A percentile compares a stretch with the other conserved stretches of the same genome.
Conservation (phyloP, 1,140 invertebrate species). For the Dendrolimus kikuchii region DNA sequence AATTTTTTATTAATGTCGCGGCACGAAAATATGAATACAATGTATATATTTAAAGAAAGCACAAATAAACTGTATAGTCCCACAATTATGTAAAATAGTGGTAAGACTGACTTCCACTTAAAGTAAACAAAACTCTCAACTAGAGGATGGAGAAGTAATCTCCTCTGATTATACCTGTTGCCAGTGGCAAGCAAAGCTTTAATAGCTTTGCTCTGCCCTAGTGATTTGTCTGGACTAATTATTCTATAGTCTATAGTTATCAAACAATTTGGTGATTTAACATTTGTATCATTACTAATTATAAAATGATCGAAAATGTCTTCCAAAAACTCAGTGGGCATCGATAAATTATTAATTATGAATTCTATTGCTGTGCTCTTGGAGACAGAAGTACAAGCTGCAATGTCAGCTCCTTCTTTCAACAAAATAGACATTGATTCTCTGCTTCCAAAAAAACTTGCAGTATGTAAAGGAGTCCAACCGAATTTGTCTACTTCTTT, state of each 20-base stretch:
- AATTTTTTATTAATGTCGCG: too few species aligned
- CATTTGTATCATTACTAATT: slow-evolving; percentile 49
- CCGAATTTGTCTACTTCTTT: slow-evolving; percentile 69
- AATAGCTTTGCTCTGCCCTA: slow-evolving; percentile 69
- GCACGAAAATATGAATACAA: slow-evolving; percentile 42
- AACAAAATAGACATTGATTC: slow-evolving; percentile 74
- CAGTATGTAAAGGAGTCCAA: slow-evolving; percentile 76
- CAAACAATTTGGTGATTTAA: slow-evolving; percentile 63
- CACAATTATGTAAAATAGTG: slow-evolving; percentile 70
- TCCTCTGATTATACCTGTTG: slow-evolving; percentile 60
- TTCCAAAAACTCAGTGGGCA: slow-evolving; percentile 67
- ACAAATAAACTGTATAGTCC: slow-evolving; percentile 67
- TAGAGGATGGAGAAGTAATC: slow-evolving; percentile 71
- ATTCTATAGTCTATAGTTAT: slow-evolving; percentile 67
- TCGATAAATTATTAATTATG: slow-evolving; percentile 65
- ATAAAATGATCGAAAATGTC: slow-evolving; percentile 68
- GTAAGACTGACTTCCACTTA: slow-evolving; percentile 72
- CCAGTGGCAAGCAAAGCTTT: slow-evolving; percentile 68
- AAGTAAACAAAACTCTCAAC: slow-evolving; percentile 72
- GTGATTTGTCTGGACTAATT: slow-evolving; percentile 51
- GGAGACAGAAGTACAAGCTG: slow-evolving; percentile 71
- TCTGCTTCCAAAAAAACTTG: slow-evolving; percentile 73
- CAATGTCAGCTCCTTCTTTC: slow-evolving; percentile 73
- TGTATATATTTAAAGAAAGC: slow-evolving; percentile 47
- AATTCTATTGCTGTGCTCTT: slow-evolving; percentile 67